A percentile compares a stretch with the other conserved stretches of the same genome.
Evolutionary conservation across 2,797 vertebrate genomes (phyloP).

Genomic region (Sebastolobus alascanus): DNA sequence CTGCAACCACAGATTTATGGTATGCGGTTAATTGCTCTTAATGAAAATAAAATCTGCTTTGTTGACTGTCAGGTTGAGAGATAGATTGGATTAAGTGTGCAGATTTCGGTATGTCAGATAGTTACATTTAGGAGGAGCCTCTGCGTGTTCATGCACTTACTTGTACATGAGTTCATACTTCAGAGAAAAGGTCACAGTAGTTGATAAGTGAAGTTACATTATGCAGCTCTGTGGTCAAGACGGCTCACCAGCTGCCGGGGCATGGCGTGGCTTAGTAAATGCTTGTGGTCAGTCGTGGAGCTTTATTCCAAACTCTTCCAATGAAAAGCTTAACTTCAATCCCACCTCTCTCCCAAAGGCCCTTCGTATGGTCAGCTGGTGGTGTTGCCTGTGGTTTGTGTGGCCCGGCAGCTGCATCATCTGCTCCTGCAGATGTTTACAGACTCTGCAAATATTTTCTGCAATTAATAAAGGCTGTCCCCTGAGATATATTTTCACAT

Average conservation of each 20-base stretch:
- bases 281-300: slow-evolving; percentile 34
- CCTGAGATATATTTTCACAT: slow-evolving; percentile 24
- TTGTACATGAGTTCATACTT: too few relatives aligned
- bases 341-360: slow-evolving; percentile 41
- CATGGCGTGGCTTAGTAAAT: slow-evolving; percentile 16
- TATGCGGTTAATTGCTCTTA: slow-evolving; percentile 51
- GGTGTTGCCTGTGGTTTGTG: slow-evolving; percentile 61
- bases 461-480: slow-evolving; percentile 7
- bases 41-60: slow-evolving; percentile 46
- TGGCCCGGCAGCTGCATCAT: slow-evolving; percentile 47
- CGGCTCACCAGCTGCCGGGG: slow-evolving; percentile 46
- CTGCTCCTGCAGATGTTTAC: slow-evolving; percentile 48
- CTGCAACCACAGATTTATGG: slow-evolving; percentile 42
- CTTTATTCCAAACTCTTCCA: slow-evolving; percentile 39
- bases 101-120: slow-evolving; percentile 13
- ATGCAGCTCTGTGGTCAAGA: not conserved
- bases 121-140: not conserved
- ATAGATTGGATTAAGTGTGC: slow-evolving; percentile 16
- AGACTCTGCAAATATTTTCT: slow-evolving; percentile 38
- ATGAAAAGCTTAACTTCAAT: slow-evolving; percentile 35
- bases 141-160: slow-evolving; percentile 4
- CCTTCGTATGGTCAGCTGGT: slow-evolving; percentile 58
- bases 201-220: too few relatives aligned
- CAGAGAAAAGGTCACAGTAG: not conserved
- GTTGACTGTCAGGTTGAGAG: slow-evolving; percentile 37